Base-by-base conservation (phyloP, 2,113 vertebrate species). In the Lepus europaeus region DNA sequence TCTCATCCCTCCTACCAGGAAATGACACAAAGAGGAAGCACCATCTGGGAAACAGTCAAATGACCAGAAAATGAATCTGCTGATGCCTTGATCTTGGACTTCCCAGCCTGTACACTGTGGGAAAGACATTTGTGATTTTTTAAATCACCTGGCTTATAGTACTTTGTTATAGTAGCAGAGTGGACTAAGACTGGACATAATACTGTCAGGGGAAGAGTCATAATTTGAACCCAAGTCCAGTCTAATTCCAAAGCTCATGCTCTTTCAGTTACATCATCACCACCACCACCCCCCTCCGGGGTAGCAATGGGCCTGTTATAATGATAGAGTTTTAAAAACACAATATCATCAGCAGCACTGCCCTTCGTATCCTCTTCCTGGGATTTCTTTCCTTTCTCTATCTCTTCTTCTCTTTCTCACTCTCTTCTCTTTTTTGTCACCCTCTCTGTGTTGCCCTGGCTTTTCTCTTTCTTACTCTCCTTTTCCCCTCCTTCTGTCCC, bases 1-100 rank as follows among this genome's bases (percentile, higher is more conserved):
- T 3, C 0, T 33, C 5, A 31, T 33, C 27, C 36, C 22, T 72
- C 76, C 29, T 17, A 2, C 14, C 3, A 16, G 0, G 3, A 27
- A 73, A 86, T 9, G 27, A 23, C 59, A 68, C 5, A 31, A 19
- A 27, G 6, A 33, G 13, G 74, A 56, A 33, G 3, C 9, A 3
- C 6, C 6, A 3, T 22, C 36, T 63, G 1, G 33, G 76, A 66
- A 39, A 14, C 9, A 74, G n/a, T 56, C 69, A 49, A 7, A 23
- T 69, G 51, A 29, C 29, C 11, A 10, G 22, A 33, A 29, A 68
- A 23, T 45, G 12, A 31, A 14, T 64, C 64, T 84, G 25, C 6
- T 51, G 13, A 33, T 2, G 9, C 6, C 53, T 61, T 66, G 5
- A 29, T 33, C 22, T 64, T 66, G 22, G 6, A 59, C 23, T 59